Evolutionary conservation across 2,113 vertebrate genomes (phyloP), one percentile per base, ranked within the genome.

Genomic region (Catharus fuscescens): DNA sequence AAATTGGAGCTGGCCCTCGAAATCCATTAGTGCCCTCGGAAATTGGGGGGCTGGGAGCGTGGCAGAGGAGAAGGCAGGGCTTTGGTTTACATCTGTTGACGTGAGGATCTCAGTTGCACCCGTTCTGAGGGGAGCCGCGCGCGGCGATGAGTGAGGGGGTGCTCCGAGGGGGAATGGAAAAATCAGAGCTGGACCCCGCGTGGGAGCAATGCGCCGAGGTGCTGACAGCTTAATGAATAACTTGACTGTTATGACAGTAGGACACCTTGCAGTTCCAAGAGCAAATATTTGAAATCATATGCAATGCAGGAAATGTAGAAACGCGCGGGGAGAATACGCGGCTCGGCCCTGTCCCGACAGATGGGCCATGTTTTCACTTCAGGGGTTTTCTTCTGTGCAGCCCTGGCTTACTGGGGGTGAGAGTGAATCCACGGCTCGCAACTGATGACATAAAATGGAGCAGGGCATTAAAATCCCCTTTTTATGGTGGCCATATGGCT

Each of bases 171-270:
- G 97, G 96, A 98, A 96, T 86, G 97, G 97, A 98, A 98, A 98
- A 97, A 94, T 94, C 93, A 95, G 96, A 96, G 97, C 95, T 80
- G 95, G 97, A 95, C 97, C 98, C 95, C 95, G 96, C 88, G 80
- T 97, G 96, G 96, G 97, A 98, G 97, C 97, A 95, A 86, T 92
- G 93, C 57, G 48, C 96, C 91, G 85, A 98, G 97, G 98, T 93
- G 98, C 97, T 98, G 98, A 98, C 98, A 98, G 97, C 96, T 97
- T 98, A 98, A 98, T 98, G 98, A 98, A 98, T 98, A 98, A 97
- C 98, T 98, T 97, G 97, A 98, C 98, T 98, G 97, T 98, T 98
- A 98, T 97, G 98, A 98, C 98, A 98, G 98, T 97, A 97, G 97
- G 98, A 98, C 98, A 98, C 97, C 97, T 98, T 98, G 96, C 97